Conservation (phyloP, 2,113 vertebrate genomes). For the Tachysurus vachellii region DNA sequence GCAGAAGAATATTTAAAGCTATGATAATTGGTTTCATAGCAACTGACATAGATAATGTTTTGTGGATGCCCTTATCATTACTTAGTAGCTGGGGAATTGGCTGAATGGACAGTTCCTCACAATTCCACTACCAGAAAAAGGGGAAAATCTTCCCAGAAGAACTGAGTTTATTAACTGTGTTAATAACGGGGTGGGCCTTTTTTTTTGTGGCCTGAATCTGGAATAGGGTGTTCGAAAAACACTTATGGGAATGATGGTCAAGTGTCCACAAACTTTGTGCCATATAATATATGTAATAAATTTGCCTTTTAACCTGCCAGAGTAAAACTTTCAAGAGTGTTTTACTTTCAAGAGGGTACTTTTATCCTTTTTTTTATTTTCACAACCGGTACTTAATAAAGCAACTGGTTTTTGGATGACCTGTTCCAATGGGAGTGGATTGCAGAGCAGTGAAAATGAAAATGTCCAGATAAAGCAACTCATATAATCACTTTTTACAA, state of each 20-base stretch:
- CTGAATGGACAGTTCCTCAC: too few species aligned
- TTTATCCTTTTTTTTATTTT: background rate
- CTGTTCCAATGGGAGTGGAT: background rate
- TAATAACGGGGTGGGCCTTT: too few species aligned
- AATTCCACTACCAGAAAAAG: background rate
- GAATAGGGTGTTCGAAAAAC: background rate
- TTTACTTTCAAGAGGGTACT: background rate
- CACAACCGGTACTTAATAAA: conserved; percentile 1
- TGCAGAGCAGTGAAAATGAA: background rate
- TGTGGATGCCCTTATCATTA: background rate
- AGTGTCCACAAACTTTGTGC: background rate
- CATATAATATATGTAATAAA: background rate
- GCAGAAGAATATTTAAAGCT: background rate
- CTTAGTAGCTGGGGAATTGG: background rate
- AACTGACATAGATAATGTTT: background rate
- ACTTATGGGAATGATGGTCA: background rate
- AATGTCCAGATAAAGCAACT: too few species aligned
- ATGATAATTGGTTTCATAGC: background rate
- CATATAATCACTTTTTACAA: too few species aligned
- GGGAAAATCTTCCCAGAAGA: background rate
- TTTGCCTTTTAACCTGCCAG: background rate
- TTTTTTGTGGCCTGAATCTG: background rate
- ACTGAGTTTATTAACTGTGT: background rate
- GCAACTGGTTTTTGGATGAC: background rate
- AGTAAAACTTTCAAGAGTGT: background rate